Conservation (phyloP, 2,113 vertebrate species). For the Elgaria multicarinata region DNA sequence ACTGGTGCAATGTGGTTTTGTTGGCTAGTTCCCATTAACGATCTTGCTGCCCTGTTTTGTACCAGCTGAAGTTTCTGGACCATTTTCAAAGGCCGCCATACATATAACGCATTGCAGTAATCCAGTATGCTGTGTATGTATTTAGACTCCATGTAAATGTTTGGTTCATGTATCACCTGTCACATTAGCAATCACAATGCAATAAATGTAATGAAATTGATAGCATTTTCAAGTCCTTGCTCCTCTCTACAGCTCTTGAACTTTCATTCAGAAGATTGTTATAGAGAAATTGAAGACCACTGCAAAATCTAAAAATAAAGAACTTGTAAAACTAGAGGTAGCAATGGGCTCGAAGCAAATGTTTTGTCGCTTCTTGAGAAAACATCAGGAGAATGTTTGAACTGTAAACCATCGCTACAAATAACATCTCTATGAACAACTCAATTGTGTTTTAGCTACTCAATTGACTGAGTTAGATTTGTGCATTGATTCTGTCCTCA, state of each 20-base stretch:
- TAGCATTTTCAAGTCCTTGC: neutral
- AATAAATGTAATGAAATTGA: neutral
- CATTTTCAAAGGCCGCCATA: too few relatives aligned
- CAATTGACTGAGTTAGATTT: slow-evolving; percentile 2
- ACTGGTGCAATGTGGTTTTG: too few relatives aligned
- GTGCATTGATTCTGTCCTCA: slow-evolving; percentile 16
- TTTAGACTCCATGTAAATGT: neutral
- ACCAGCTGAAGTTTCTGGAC: too few relatives aligned
- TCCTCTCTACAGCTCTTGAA: slow-evolving; percentile 1
- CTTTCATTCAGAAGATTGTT: rapidly evolving
- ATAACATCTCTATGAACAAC: neutral
- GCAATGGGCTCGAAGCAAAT: neutral
- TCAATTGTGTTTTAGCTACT: neutral
- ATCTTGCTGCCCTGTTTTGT: too few relatives aligned
- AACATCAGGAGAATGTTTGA: neutral
- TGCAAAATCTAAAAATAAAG: neutral
- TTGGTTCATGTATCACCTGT: neutral
- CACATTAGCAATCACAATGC: neutral
- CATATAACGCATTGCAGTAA: too few relatives aligned
- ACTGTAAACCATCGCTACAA: neutral
- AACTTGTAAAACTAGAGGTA: neutral
- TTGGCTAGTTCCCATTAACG: too few relatives aligned
- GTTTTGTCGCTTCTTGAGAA: neutral
- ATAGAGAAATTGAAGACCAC: neutral
- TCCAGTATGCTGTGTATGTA: neutral